These are phyloP conservation scores for Lasioglossum figueresi DNA, from an alignment of 2,888 invertebrate species.

Conservation along the genomic window DNA sequence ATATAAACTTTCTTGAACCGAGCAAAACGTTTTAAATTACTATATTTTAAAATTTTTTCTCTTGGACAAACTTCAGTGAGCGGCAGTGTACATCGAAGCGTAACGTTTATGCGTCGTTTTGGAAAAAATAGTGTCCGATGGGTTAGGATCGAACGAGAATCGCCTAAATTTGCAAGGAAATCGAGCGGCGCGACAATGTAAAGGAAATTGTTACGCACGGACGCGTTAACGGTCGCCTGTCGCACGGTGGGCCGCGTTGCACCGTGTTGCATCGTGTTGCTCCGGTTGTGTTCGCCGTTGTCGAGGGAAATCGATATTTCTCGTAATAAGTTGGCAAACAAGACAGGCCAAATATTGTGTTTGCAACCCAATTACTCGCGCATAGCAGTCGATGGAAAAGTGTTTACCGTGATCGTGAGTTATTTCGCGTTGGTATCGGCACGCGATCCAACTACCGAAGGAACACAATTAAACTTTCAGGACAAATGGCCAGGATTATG, in stretches of 20 bases:
- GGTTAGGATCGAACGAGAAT: background rate
- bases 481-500: conserved; percentile 61
- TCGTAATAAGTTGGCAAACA: conserved; percentile 42
- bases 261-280: background rate
- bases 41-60: no score
- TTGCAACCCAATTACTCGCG: conserved; percentile 49
- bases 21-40: no score
- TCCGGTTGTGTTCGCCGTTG: conserved; percentile 6
- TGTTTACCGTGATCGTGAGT: conserved; percentile 53
- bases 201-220: conserved; percentile 8
- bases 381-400: conserved; percentile 46
- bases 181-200: background rate
- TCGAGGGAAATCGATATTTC: conserved; percentile 42
- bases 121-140: background rate
- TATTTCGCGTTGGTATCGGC: conserved; percentile 54
- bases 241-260: background rate
- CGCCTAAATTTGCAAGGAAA: conserved; percentile 13
- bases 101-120: background rate
- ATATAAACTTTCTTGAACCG: no score
- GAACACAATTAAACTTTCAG: conserved; percentile 62
- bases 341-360: conserved; percentile 45
- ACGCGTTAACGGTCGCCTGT: background rate
- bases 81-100: no score
- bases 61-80: no score
- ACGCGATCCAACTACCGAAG: conserved; percentile 50